phyloP scores from a whole-genome alignment of 2,113 vertebrate genomes.

The Eptesicus fuscus region DNA sequence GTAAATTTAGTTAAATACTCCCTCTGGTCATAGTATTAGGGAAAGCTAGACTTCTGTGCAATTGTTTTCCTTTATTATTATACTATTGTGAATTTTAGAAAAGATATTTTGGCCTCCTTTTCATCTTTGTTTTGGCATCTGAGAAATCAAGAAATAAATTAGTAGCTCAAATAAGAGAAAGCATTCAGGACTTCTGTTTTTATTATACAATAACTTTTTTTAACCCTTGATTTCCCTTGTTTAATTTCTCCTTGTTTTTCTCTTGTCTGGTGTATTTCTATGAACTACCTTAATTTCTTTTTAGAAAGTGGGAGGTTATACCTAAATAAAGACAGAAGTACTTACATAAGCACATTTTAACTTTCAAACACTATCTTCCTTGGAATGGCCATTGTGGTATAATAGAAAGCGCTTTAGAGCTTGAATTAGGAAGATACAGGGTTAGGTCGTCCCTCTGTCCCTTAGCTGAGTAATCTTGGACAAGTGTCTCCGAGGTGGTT shows the following conservation, averaged over 20 bases:
- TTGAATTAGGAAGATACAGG: not conserved
- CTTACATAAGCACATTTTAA: conserved; percentile 2
- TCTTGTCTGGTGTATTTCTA: not conserved
- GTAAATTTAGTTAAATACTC: not conserved
- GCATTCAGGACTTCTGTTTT: not conserved
- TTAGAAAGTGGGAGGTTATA: not conserved
- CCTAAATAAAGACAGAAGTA: not conserved
- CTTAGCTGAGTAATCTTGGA: not conserved
- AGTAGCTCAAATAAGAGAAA: not conserved
- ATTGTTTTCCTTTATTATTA: conserved; percentile 14
- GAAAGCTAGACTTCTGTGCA: not conserved
- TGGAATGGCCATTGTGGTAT: not conserved
- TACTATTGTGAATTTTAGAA: conserved; percentile 15
- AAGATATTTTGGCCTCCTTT: not conserved
- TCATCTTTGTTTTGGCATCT: not conserved
- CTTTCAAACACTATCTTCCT: not conserved
- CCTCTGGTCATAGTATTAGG: not conserved
- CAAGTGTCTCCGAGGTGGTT: not conserved
- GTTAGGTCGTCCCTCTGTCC: not conserved
- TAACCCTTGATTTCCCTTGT: not conserved
- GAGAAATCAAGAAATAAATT: not conserved
- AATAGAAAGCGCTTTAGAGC: not conserved
- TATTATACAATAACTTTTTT: not conserved
- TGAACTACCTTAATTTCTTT: not conserved
- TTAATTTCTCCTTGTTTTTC: not conserved